Evolutionary conservation across 1,140 invertebrate genomes (phyloP), one percentile per base, ranked within the genome.

Genomic region (Pseudomyrmex flavicornis): DNA sequence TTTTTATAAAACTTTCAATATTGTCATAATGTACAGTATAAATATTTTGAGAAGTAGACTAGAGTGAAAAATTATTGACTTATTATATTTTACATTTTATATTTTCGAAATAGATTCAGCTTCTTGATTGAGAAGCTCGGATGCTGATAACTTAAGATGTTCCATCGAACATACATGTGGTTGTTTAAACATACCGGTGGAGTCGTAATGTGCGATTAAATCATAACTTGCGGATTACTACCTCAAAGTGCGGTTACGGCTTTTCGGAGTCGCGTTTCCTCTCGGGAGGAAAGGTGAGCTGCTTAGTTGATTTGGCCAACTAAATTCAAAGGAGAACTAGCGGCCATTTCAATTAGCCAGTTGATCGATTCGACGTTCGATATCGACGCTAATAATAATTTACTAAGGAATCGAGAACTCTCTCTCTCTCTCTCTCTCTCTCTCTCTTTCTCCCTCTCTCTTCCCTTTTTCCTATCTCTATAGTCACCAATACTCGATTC

Each of bases 251-350:
- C 86, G 77, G 82, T 87, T 87, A 82, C 75, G 86, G 74, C 62
- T 84, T 79, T 68, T 73, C 62, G 66, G 58, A 88, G 83, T 86
- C 35, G 65, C 84, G 58, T 85, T 85, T 83, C 59, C 82, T 86
- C 85, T 79, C 69, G 65, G 85, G 83, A 72, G 82, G 75, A 72
- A 80, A 66, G 65, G 44, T 26, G 65, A 56, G 54, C 65, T 70
- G 63, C 66, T 82, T 66, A 62, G 22, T 13, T 22, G 75, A 59
- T 72, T 74, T 17, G 17, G 68, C 22, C 58, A 88, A 90, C 85
- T 88, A 85, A 92, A 91, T 92, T 92, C 89, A 92, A 92, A 90
- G 90, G 90, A 92, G 90, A 92, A 92, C 88, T 92, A 87, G 86
- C 86, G 68, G 62, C 76, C 65, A 22, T 85, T 90, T 89, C 89